Evolutionary conservation across 2,797 vertebrate genomes (phyloP), one percentile per base, ranked within the genome.

Genomic region (Masticophis lateralis): DNA sequence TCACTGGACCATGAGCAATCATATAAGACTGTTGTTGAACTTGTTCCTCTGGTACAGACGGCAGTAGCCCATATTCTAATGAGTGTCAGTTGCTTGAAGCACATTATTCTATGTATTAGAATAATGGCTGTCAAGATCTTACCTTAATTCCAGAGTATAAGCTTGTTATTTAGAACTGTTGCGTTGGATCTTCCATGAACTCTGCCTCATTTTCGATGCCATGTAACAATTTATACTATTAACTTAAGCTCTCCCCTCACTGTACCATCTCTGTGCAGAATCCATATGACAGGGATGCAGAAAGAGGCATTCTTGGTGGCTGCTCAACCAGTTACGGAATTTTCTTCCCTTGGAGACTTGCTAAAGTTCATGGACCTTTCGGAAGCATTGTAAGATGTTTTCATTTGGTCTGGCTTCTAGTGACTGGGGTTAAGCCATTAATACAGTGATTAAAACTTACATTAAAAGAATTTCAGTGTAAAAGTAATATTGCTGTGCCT

Each of bases 371-470:
- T 16, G 66, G 87, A 60, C 56, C 66, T 90, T 92, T 92, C 16
- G 3, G 79, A 92, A 90, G 32, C 88, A 90, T 90, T 92, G 74
- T 86, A 86, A 90, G 16, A 92, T 90, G 74, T 92, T 92, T 92
- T 90, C 88, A 92, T 86, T 90, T 90, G 88, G 88, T 86, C 59
- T 56, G 59, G 47, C 74, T 86, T 66, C 51, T 90, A 86, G 88
- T 47, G 88, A 56, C 16, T 87, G 27, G 51, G 32, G 6, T 25
- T 86, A 87, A 93, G 37, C 6, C 51, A 55, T 66, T 90, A 66
- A 5, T 4, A 18, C 6, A 10, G 9, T 37, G 56, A 90, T 37
- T 55, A 60, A 89, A 86, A 60, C 3, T 51, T 89, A 56, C 5
- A 43, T 55, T 53, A 12, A 14, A 87, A 53, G 8, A 88, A n/a